These are phyloP conservation scores for Drosophila helvetica DNA, from an alignment of 2,888 invertebrate species.

Conservation along the genomic window DNA sequence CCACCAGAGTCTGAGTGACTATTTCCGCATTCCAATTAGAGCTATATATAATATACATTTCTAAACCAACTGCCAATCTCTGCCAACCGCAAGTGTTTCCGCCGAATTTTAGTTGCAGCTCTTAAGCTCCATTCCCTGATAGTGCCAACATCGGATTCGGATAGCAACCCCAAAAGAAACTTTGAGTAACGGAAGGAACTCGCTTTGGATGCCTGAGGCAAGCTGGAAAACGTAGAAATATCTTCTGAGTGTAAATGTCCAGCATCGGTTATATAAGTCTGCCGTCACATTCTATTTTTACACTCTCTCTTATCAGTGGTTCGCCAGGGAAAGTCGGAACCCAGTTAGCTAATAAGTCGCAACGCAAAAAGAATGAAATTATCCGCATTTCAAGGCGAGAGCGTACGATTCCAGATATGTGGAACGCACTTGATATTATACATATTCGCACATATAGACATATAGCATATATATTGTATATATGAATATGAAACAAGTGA, in stretches of 20 bases:
- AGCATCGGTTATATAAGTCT: constrained; percentile 14
- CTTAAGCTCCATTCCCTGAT: constrained; percentile 6
- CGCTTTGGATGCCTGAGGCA: no score
- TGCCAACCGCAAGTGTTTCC: constrained; percentile 28
- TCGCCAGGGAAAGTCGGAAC: constrained; percentile 55
- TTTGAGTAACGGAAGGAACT: not conserved
- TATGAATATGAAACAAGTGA: constrained; percentile 35
- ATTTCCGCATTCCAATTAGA: constrained; percentile 44
- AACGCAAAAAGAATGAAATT: constrained; percentile 34
- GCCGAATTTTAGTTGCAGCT: constrained; percentile 15
- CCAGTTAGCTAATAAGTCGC: constrained; percentile 50
- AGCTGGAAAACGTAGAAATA: no score
- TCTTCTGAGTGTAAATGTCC: not conserved
- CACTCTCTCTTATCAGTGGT: constrained; percentile 40
- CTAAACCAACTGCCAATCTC: constrained; percentile 21
- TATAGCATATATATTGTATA: not conserved
- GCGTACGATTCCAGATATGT: constrained; percentile 13
- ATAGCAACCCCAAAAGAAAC: not conserved
- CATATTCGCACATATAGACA: constrained; percentile 15
- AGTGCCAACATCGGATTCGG: not conserved
- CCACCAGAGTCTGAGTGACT: constrained; percentile 22
- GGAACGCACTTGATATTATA: constrained; percentile 44
- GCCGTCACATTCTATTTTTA: constrained; percentile 44
- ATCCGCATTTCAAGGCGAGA: constrained; percentile 62
- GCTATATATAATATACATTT: constrained; percentile 1